Base-by-base conservation (phyloP, 2,113 vertebrate genomes). In the Vimba vimba region DNA sequence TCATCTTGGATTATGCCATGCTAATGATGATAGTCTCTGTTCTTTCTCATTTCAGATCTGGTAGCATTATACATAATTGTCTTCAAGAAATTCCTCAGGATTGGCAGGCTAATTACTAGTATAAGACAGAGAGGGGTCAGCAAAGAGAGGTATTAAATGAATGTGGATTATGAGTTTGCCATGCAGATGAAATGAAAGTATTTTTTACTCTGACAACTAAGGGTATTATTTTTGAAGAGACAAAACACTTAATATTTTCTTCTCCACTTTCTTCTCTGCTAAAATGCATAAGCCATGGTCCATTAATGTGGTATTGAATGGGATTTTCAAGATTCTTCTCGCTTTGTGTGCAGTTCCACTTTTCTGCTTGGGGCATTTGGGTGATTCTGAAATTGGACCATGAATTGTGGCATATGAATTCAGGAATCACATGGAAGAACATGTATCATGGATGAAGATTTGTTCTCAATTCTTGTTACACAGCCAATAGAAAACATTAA, bases 51-150 rank as follows among this genome's bases (percentile, higher is more conserved):
- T 80, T 80, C 78, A 47, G 75, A 55, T 79, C 7, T 57, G 27
- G 19, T 68, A 43, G 64, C 17, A 6, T 66, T 66, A 64, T 80
- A 80, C 59, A 64, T 64, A 80, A 80, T 47, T 45, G 78, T 64
- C 59, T 64, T 15, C 1, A 47, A 80, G 36, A 64, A 45, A 27
- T 64, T 45, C 8, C 36, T 64, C 78, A 27, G 39, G 78, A 80
- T 47, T 64, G 36, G 39, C 78, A 80, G 13, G 8, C 11, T 80
- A 80, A 80, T 80, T 80, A 64, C 39, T 2, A n/a, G 23, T 25
- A 74, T 74, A 45, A 74, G 12, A 45, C n/a, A 45, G 78, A 80
- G 59, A 47, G 8, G 59, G 78, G 78, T 80, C 78, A 80, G 78
- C 55, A 59, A 21, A 78, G 19, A 36, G 76, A 36, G 9, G 21